Base-by-base conservation (phyloP, 2,888 invertebrate genomes). In the Glaucopsyche alexis region DNA sequence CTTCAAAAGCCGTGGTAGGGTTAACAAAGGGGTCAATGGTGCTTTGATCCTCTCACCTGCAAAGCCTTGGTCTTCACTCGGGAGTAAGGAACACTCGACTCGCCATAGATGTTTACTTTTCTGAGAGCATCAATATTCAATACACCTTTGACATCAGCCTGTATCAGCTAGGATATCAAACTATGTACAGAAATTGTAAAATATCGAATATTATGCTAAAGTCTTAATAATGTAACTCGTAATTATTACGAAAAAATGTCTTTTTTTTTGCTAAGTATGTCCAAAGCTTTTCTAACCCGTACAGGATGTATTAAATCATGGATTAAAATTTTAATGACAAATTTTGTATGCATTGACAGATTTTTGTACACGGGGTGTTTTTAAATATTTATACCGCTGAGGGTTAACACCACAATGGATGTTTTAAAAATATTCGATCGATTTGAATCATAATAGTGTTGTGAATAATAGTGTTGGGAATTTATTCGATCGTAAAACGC, bases 381-480 rank as follows among this genome's bases (percentile, higher is more conserved):
- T 85, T 83, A 82, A 85, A 81, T 85, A 89, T 88, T 86, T 87
- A 88, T 88, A 86, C 83, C 76, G 86, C 89, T 85, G 87, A 85
- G 42, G 71, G 67, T 67, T 60, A 60, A 71, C n/a, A 50, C 13
- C 19, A 69, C 47, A 69, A 69, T 49, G 49, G 45, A 7, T 49
- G 45, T 69, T 69, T 69, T 69, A 19, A 45, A 47, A 87, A 88
- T 87, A 88, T 86, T 87, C 86, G 81, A 82, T 81, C 84, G 83
- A 92, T 93, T 92, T 93, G 91, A 93, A 93, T 93, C 85, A 92
- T 91, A 93, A 93, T 93, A 89, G 92, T 89, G 87, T 90, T 91
- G 83, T 85, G 90, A 92, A 93, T 92, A 93, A 93, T 93, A 89
- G 92, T 89, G 87, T 90, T 91, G 83, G 85, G 90, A 92, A 93